Percentiles rank a stretch among this genome's conserved stretches.
Conservation (phyloP, 2,797 vertebrate species). For the Tragelaphus oryx region DNA sequence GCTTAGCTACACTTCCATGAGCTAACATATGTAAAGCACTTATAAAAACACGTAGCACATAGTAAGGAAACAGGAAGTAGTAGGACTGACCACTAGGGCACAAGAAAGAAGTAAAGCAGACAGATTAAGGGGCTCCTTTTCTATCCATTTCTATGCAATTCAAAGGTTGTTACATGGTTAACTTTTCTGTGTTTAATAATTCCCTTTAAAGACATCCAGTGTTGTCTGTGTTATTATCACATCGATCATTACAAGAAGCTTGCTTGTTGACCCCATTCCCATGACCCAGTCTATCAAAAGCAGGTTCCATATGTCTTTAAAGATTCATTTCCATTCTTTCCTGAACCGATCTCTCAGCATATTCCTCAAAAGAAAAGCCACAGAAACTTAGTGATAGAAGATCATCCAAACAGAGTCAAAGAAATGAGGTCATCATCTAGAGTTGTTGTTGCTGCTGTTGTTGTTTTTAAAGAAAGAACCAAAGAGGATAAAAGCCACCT, state of each 20-base stretch:
- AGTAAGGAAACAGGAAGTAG: background rate
- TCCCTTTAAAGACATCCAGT: background rate
- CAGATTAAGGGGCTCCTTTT: background rate
- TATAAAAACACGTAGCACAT: background rate
- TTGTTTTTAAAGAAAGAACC: background rate
- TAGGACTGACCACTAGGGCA: background rate
- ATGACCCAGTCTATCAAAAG: background rate
- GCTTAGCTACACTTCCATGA: background rate
- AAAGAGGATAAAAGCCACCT: slow-evolving; percentile 46
- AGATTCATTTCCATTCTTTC: background rate
- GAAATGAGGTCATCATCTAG: slow-evolving; percentile 33
- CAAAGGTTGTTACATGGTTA: background rate
- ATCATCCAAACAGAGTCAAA: background rate
- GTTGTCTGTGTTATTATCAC: background rate
- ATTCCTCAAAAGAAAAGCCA: slow-evolving; percentile 15
- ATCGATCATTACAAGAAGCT: background rate
- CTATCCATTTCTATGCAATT: background rate
- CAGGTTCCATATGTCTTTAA: background rate
- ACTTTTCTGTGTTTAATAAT: background rate
- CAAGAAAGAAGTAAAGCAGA: background rate
- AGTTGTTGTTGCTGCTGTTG: background rate
- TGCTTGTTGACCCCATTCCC: background rate
- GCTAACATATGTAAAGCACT: background rate
- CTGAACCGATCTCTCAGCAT: background rate
- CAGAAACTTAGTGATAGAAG: slow-evolving; percentile 5